These are phyloP conservation scores for Macropodus opercularis DNA, from an alignment of 2,797 vertebrate genomes.

Conservation along the genomic window DNA sequence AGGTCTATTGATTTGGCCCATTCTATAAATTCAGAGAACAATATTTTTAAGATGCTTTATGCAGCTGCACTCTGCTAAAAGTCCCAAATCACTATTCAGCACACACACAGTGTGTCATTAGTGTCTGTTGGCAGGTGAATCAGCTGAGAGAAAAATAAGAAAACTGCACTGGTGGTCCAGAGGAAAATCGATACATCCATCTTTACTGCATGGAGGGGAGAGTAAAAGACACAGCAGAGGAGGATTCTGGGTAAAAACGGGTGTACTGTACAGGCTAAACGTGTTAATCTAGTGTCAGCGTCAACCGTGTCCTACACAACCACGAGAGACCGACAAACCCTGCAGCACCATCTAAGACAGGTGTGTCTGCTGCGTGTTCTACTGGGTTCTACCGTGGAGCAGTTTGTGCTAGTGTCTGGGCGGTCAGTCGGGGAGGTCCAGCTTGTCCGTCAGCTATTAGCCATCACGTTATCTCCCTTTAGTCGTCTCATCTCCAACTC, in stretches of 20 bases:
- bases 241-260: constrained; percentile 44
- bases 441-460: constrained; percentile 51
- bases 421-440: not conserved
- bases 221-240: not conserved
- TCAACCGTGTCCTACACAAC: constrained; percentile 39
- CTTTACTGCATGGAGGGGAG: constrained; percentile 44
- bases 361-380: not conserved
- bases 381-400: too few relatives aligned
- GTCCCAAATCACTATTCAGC: not conserved
- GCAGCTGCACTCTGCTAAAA: not conserved
- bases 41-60: constrained; percentile 2
- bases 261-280: not conserved
- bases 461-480: constrained; percentile 67
- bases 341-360: constrained; percentile 17
- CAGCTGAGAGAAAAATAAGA: constrained; percentile 65
- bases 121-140: constrained; percentile 52
- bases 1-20: constrained; percentile 3
- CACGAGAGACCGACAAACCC: constrained; percentile 28
- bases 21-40: constrained; percentile 4
- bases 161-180: constrained; percentile 62
- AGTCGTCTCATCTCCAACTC: constrained; percentile 71
- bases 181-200: constrained; percentile 72
- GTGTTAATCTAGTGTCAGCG: not conserved
- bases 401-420: constrained; percentile 2
- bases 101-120: constrained; percentile 35